Conservation (phyloP, 2,888 invertebrate genomes). For the Lissonota sp. region DNA sequence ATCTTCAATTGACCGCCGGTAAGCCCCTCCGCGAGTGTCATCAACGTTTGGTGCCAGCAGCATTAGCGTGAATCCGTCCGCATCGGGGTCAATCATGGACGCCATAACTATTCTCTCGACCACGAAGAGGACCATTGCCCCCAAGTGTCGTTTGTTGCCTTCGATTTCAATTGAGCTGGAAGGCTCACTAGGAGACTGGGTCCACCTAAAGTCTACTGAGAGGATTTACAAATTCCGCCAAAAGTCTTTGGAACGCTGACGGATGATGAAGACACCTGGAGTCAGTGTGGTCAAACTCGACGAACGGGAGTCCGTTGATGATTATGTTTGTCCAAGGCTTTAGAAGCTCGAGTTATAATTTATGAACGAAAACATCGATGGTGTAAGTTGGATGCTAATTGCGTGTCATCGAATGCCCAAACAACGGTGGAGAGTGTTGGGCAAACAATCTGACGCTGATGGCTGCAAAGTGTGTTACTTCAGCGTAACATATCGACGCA, state of each 20-base stretch:
- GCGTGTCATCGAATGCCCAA: constrained; percentile 74
- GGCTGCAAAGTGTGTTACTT: constrained; percentile 1
- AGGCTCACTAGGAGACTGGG: too few relatives aligned
- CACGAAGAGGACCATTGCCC: constrained; percentile 60
- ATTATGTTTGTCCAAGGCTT: constrained; percentile 50
- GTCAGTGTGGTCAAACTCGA: neutral
- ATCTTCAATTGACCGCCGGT: constrained; percentile 80
- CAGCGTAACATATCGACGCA: constrained; percentile 11
- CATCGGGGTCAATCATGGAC: constrained; percentile 58
- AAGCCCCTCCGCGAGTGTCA: constrained; percentile 45
- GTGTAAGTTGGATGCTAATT: constrained; percentile 76
- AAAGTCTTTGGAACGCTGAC: neutral
- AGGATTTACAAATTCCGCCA: neutral
- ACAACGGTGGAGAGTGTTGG: constrained; percentile 64
- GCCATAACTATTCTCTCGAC: constrained; percentile 77
- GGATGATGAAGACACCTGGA: neutral
- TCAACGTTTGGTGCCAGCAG: constrained; percentile 30
- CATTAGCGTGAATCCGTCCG: constrained; percentile 27
- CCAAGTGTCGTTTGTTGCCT: too few relatives aligned
- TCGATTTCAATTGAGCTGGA: too few relatives aligned
- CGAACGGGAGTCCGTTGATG: constrained; percentile 16
- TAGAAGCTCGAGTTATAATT: constrained; percentile 67
- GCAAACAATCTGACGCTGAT: constrained; percentile 71
- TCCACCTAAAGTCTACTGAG: too few relatives aligned
- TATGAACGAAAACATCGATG: constrained; percentile 72